A percentile compares a stretch with the other conserved stretches of the same genome.
phyloP scores from a whole-genome alignment of 2,888 invertebrate genomes.

The Hirtodrosophila confusa region DNA sequence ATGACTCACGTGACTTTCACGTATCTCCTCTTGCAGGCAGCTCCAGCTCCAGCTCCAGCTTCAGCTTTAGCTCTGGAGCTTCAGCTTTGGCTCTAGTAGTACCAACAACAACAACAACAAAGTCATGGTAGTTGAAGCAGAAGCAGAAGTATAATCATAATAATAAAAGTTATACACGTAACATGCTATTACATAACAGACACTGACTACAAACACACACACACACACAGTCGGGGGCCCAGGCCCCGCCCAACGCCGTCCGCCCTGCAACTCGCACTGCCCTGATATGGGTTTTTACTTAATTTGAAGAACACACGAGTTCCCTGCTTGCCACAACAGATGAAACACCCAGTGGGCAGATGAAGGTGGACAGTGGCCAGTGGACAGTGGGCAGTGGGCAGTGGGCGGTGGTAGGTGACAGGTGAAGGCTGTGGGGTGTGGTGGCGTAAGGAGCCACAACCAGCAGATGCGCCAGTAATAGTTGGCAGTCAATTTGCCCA shows the following conservation, averaged over 20 bases:
- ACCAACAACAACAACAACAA: slow-evolving; percentile 31
- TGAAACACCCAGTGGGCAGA: neutral
- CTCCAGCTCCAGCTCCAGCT: slow-evolving; percentile 1
- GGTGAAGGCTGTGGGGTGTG: neutral
- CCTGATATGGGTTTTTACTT: slow-evolving; percentile 66
- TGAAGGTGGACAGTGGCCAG: neutral
- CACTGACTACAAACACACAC: slow-evolving; percentile 51
- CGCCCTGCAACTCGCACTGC: slow-evolving; percentile 19
- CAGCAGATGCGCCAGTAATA: slow-evolving; percentile 17
- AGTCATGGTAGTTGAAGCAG: slow-evolving; percentile 48
- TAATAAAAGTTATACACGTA: slow-evolving; percentile 79
- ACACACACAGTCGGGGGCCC: slow-evolving; percentile 42
- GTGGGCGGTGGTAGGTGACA: neutral
- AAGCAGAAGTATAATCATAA: slow-evolving; percentile 72
- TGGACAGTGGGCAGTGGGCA: neutral
- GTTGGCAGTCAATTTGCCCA: slow-evolving; percentile 37
- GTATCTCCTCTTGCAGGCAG: slow-evolving; percentile 60
- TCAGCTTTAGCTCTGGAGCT: slow-evolving; percentile 25
- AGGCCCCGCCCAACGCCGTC: slow-evolving; percentile 29
- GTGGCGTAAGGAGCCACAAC: slow-evolving; percentile 16
- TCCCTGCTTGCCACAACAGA: slow-evolving; percentile 1
- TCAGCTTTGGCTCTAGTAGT: slow-evolving; percentile 18
- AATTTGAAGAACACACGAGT: slow-evolving; percentile 63
- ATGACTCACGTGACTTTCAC: slow-evolving; percentile 78
- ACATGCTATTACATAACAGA: slow-evolving; percentile 78